Percentiles rank a stretch among this genome's conserved stretches.
Conservation (phyloP, 2,113 vertebrate species). For the Eolophus roseicapilla region DNA sequence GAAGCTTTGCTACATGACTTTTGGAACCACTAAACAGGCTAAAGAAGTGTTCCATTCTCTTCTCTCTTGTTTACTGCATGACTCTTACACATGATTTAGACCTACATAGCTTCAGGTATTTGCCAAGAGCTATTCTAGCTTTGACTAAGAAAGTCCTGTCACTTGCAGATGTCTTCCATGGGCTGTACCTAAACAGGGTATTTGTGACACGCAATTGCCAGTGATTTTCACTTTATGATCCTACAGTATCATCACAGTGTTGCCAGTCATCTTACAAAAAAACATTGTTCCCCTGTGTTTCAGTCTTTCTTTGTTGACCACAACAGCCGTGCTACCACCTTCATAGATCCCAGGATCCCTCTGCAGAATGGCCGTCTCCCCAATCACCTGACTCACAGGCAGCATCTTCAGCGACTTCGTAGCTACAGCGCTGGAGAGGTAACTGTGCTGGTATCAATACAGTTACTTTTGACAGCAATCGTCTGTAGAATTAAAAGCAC, state of each 20-base stretch:
- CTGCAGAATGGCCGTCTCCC: constrained; percentile 93
- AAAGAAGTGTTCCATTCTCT: background rate
- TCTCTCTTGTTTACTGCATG: background rate
- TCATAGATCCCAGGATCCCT: constrained; percentile 96
- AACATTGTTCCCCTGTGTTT: background rate
- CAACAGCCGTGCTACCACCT: constrained; percentile 96
- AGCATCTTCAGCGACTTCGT: constrained; percentile 93
- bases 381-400: constrained; percentile 90
- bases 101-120: background rate
- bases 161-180: background rate
- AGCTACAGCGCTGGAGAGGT: constrained; percentile 99
- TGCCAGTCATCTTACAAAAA: background rate
- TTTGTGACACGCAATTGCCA: background rate
- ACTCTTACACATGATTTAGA: background rate
- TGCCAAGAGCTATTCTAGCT: background rate
- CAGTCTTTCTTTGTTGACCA: constrained; percentile 99
- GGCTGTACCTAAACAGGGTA: background rate
- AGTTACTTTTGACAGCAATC: background rate
- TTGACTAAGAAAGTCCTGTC: background rate
- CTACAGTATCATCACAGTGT: background rate
- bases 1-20: background rate
- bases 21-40: background rate
- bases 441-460: background rate
- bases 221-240: background rate
- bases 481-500: background rate